phyloP scores from a whole-genome alignment of 2,113 vertebrate genomes.

The Nycticryphes semicollaris region DNA sequence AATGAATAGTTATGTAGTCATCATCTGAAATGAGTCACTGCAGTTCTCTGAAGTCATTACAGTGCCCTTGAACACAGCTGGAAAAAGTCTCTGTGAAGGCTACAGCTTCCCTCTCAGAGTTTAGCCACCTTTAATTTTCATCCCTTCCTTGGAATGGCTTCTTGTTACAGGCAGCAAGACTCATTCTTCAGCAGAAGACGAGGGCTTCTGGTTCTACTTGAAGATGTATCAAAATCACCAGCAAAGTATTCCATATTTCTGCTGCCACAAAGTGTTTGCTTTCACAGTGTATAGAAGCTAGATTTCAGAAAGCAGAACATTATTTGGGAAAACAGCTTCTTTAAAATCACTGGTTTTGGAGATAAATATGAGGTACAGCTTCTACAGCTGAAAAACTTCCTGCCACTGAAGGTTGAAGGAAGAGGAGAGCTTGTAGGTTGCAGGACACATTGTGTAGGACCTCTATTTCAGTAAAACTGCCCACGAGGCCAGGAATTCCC shows the following conservation, averaged over 20 bases:
- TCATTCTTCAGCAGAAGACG: neutral
- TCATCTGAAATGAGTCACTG: conserved; percentile 74
- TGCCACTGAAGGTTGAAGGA: neutral
- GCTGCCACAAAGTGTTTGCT: neutral
- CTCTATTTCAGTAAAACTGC: neutral
- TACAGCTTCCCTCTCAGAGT: conserved; percentile 50
- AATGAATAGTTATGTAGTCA: conserved; percentile 79
- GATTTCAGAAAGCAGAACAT: neutral
- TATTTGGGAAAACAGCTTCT: neutral
- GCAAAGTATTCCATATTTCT: neutral
- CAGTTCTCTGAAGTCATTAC: conserved; percentile 73
- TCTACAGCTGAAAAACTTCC: neutral
- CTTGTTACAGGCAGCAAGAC: neutral
- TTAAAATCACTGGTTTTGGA: neutral
- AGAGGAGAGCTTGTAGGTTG: neutral
- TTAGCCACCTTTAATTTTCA: conserved; percentile 41
- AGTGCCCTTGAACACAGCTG: conserved; percentile 70
- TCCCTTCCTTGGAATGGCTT: conserved; percentile 2
- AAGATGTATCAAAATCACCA: neutral
- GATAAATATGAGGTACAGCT: neutral
- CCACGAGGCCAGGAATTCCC: neutral
- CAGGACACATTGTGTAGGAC: neutral
- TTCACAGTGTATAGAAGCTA: neutral
- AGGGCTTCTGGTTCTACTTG: neutral
- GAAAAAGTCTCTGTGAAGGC: conserved; percentile 68